Base-by-base conservation (phyloP, 2,113 vertebrate species). In the Oncorhynchus masou region DNA sequence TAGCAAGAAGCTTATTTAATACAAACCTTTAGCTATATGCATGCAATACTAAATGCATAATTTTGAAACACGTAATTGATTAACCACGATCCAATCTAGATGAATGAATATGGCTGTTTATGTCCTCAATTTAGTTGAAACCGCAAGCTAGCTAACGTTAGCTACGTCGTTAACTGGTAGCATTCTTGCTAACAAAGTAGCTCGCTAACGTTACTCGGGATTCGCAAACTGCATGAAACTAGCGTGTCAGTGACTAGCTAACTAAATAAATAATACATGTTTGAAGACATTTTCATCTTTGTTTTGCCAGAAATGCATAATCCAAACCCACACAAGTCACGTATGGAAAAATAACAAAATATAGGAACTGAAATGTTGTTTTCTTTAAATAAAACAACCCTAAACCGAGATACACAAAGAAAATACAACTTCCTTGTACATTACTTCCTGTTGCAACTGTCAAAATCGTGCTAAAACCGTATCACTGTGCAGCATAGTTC, bases 351-450 rank as follows among this genome's bases (percentile, higher is more conserved):
- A 77, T 20, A 29, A 62, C 25, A 45, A 80, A 73, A 81, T 75
- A 57, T 64, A 74, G 27, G 64, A 85, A 84, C 34, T 76, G 71
- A 88, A 85, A 84, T 67, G 77, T 75, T 86, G 85, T 90, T 93
- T 91, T 89, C 76, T 81, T 76, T 87, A 87, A 91, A 87, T 91
- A 87, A 93, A 92, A 91, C 89, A 91, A 91, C 85, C 88, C 85
- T 89, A 93, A 92, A 92, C 85, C 86, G 87, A 90, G 88, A 92
- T 92, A 94, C 94, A 94, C 94, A 94, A 94, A 94, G 93, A 93
- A 91, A 93, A 92, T 81, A 92, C 89, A 93, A 94, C 92, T 94
- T 94, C 93, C 94, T 92, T 88, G 68, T 92, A 76, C 22, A 51
- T 76, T 83, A 87, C 89, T 94, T 94, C 94, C 94, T 90, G 94